Evolutionary conservation across 2,113 vertebrate species (phyloP).

Genomic region (Chlorodrepanis virens): DNA sequence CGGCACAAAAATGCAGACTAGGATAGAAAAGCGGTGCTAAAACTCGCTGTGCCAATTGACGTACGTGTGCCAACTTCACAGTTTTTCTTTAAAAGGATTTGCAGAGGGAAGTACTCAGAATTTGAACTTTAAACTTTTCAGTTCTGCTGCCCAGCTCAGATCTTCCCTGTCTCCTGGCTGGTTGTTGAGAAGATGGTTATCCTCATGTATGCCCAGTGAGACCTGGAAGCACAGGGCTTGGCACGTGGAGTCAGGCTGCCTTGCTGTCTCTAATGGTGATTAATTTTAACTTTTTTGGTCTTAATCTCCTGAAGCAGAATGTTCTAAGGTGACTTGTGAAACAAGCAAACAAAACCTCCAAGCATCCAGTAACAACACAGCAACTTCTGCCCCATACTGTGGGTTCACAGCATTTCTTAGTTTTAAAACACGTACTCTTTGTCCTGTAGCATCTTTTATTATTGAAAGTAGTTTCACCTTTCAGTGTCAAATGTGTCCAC

Average conservation of each 20-base stretch:
- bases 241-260: neutral
- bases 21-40: neutral
- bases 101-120: neutral
- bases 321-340: neutral
- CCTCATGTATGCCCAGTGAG: neutral
- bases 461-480: neutral
- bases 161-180: rapidly evolving
- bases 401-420: neutral
- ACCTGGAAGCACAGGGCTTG: neutral
- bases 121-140: neutral
- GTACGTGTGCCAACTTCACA: neutral
- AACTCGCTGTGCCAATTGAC: neutral
- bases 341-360: neutral
- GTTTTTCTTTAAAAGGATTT: neutral
- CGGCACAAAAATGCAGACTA: neutral
- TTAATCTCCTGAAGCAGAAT: neutral
- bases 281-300: neutral
- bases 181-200: neutral
- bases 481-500: neutral
- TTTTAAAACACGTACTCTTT: neutral
- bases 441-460: neutral
- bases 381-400: neutral
- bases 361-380: neutral
- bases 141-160: neutral
- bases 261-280: neutral